phyloP scores from a whole-genome alignment of 53 echinoderm and acorn worm species.

The Pentamera pediparva region DNA sequence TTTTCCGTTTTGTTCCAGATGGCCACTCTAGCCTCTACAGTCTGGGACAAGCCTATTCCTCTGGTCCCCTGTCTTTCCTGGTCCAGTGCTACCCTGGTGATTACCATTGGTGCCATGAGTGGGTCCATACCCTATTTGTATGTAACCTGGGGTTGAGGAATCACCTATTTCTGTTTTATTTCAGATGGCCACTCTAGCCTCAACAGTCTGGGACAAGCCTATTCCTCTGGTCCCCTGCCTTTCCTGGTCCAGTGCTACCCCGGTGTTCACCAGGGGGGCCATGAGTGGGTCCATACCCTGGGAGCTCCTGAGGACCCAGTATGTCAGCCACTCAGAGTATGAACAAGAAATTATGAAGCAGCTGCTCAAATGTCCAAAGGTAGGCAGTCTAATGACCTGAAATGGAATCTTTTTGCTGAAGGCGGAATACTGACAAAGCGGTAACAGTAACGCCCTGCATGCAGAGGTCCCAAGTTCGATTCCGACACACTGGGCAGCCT shows the following conservation, averaged over 20 bases:
- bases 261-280: slow-evolving; percentile 76
- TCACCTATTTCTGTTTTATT: not conserved
- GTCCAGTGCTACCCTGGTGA: slow-evolving; percentile 80
- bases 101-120: slow-evolving; percentile 74
- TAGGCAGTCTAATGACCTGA: too few species aligned
- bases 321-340: slow-evolving; percentile 66
- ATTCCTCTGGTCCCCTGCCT: slow-evolving; percentile 72
- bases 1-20: slow-evolving; percentile 37
- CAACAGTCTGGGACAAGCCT: slow-evolving; percentile 83
- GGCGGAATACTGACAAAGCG: too few species aligned
- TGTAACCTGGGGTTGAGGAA: too few species aligned
- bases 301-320: slow-evolving; percentile 66
- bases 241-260: slow-evolving; percentile 87
- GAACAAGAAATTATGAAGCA: slow-evolving; percentile 64
- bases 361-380: slow-evolving; percentile 74
- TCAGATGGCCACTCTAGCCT: slow-evolving; percentile 83
- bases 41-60: slow-evolving; percentile 82
- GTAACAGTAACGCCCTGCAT: too few species aligned
- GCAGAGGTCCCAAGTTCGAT: too few species aligned
- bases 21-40: slow-evolving; percentile 74
- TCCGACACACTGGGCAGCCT: too few species aligned
- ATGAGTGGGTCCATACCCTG: slow-evolving; percentile 76
- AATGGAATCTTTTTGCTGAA: too few species aligned
- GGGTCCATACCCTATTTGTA: slow-evolving; percentile 58
- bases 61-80: slow-evolving; percentile 80